phyloP scores from a whole-genome alignment of 2,797 vertebrate genomes.

The Smutsia temminckii region DNA sequence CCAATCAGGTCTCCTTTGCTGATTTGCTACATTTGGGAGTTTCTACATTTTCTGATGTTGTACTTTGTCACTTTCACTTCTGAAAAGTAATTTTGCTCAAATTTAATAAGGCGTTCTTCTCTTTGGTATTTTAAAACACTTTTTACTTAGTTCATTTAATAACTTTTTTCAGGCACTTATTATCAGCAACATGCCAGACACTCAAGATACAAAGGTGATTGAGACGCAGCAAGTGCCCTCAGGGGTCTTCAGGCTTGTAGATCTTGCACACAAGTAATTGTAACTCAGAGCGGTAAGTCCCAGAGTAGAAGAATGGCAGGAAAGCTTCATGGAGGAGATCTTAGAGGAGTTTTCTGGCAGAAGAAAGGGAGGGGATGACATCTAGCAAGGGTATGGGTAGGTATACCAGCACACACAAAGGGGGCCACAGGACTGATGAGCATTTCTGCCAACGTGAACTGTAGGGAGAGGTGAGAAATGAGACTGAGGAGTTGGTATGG shows the following conservation, averaged over 20 bases:
- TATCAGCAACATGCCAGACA: neutral
- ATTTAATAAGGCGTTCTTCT: constrained; percentile 13
- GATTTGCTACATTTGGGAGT: neutral
- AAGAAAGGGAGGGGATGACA: neutral
- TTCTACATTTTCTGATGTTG: neutral
- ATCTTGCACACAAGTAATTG: no score
- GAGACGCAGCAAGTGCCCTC: neutral
- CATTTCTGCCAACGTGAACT: neutral
- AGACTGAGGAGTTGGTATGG: neutral
- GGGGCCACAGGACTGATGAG: neutral
- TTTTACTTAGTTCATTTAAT: neutral
- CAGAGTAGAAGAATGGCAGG: neutral
- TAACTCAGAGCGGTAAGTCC: neutral
- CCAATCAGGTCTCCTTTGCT: neutral
- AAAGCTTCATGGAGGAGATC: neutral
- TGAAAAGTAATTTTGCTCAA: constrained; percentile 6
- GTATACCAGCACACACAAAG: neutral
- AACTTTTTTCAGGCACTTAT: neutral
- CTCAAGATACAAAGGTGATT: neutral
- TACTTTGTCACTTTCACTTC: neutral
- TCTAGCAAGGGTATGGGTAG: neutral
- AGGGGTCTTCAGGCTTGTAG: neutral
- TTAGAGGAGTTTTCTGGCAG: neutral
- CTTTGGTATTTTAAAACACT: neutral
- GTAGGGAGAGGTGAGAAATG: neutral